A percentile compares a stretch with the other conserved stretches of the same genome.
phyloP scores from a whole-genome alignment of 92 coral and sea anemone genomes.

The Parazoanthus darwini region DNA sequence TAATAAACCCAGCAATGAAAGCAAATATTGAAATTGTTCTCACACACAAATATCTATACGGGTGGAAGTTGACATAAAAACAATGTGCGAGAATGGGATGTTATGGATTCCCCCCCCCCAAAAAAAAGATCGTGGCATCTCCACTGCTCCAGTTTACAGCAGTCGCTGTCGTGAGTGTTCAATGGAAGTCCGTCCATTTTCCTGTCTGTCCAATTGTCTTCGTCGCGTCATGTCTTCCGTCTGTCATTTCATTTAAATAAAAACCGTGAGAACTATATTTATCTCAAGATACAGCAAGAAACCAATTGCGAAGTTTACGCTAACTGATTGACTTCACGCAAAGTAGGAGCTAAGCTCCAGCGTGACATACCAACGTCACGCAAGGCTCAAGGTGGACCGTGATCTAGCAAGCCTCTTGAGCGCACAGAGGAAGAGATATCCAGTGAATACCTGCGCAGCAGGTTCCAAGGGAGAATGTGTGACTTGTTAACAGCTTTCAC shows the following conservation, averaged over 20 bases:
- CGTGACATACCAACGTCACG: neutral
- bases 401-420: neutral
- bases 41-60: too few relatives aligned
- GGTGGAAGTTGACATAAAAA: too few relatives aligned
- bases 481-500: neutral
- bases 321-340: neutral
- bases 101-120: too few relatives aligned
- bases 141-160: too few relatives aligned
- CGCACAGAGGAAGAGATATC: neutral
- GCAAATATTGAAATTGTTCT: too few relatives aligned
- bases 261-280: neutral
- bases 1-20: too few relatives aligned
- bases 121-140: too few relatives aligned
- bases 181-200: too few relatives aligned
- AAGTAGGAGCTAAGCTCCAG: neutral
- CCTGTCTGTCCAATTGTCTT: neutral
- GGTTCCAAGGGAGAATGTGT: neutral
- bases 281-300: neutral
- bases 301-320: neutral
- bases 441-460: slow-evolving; percentile 17
- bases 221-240: neutral
- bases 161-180: too few relatives aligned
- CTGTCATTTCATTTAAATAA: neutral
- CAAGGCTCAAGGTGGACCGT: neutral
- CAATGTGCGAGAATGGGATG: too few relatives aligned